A percentile compares a stretch with the other conserved stretches of the same genome.
Conservation (phyloP, 2,113 vertebrate genomes). For the Phalacrocorax aristotelis region DNA sequence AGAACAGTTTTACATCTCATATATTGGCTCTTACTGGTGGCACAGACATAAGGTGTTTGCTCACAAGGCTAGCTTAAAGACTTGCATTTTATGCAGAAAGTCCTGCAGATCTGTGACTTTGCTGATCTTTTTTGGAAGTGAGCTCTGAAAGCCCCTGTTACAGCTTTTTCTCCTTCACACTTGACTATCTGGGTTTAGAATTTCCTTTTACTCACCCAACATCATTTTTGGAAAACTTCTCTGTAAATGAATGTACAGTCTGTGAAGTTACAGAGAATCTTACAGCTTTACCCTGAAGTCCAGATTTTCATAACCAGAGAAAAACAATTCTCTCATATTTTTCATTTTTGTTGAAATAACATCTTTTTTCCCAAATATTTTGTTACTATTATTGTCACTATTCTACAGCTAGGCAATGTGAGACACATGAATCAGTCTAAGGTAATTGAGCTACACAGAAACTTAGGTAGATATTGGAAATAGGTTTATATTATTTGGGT, state of each 20-base stretch:
- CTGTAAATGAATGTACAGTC: not conserved
- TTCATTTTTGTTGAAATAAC: not conserved
- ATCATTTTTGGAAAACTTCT: not conserved
- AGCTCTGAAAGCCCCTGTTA: not conserved
- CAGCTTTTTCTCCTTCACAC: not conserved
- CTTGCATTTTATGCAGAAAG: not conserved
- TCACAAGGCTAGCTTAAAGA: not conserved
- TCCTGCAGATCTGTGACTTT: not conserved
- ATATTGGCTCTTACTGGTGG: not conserved
- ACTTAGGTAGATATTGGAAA: not conserved
- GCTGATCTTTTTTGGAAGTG: not conserved
- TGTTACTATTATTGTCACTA: not conserved
- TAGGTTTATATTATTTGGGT: not conserved
- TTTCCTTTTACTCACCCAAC: not conserved
- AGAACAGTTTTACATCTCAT: not conserved
- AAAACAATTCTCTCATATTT: not conserved
- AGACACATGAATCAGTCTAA: not conserved
- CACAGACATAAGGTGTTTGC: not conserved
- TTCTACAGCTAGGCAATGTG: not conserved
- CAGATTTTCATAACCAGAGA: not conserved
- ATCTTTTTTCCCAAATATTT: not conserved
- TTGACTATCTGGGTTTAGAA: not conserved
- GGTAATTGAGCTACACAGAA: not conserved
- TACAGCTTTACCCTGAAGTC: not conserved
- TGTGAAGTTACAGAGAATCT: not conserved